Base-by-base conservation (phyloP, 1,140 invertebrate species). In the Spodoptera frugiperda region DNA sequence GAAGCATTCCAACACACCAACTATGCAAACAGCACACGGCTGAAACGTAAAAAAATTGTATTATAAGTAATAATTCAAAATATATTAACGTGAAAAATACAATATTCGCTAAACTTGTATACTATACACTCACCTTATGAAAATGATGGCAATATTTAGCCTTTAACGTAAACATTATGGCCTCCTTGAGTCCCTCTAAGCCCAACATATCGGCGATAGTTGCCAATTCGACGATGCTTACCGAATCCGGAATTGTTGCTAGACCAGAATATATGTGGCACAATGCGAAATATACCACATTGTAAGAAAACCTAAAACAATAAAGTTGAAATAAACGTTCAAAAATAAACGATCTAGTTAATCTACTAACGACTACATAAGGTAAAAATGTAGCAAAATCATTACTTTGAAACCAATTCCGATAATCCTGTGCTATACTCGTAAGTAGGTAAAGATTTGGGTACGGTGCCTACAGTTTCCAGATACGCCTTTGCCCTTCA, bases 181-280 rank as follows among this genome's bases (percentile, higher is more conserved):
- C 97, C 95, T 98, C 97, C 91, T 98, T 98, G 0, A 99, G 94
- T 3, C 98, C 98, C 91, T 98, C 97, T 4, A 99, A 90, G 12
- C 97, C 97, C 15, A 98, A 93, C 96, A 98, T 97, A 92, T 98
- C 98, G 3, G 98, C 97, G 59, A 98, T 89, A 0, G 97, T 97
- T 0, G 98, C 97, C 70, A 99, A 90, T 91, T 98, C 98, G 57
- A 97, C 96, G 33, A 99, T 96, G 87, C 97, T 97, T 75, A 98
- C 97, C 1, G 96, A 96, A 81, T 98, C 97, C 0, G 97, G 97
- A 78, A 98, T 96, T 81, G 97, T 96, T 54, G 97, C 97, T 15
- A 97, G 96, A 3, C 98, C 98, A 80, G 98, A 98, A 84, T 99
- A 99, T 61, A 99, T 98, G 90, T 98, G 98, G 82, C 98, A 98